Conservation (phyloP, 2,888 invertebrate species). For the Mythimna pallens region DNA sequence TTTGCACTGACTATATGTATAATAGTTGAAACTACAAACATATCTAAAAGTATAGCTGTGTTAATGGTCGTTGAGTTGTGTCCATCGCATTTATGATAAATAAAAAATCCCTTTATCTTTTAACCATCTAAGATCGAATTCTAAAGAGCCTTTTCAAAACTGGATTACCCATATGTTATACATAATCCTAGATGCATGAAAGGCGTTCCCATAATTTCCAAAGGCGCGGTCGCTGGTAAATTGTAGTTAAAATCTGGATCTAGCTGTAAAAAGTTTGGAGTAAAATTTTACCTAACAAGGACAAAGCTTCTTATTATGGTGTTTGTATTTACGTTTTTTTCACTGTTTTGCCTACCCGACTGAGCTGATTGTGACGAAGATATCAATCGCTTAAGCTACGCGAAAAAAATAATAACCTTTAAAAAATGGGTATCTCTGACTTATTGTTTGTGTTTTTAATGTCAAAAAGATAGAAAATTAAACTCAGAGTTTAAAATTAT, state of each 20-base stretch:
- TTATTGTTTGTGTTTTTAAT: no score
- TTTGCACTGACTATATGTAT: not conserved
- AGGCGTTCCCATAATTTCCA: not conserved
- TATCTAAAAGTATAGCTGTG: no score
- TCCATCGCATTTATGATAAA: no score
- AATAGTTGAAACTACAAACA: not conserved
- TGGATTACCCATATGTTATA: not conserved
- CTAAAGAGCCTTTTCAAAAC: conserved; percentile 12
- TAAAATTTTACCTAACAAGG: not conserved
- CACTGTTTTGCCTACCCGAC: not conserved
- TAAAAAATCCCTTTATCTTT: not conserved
- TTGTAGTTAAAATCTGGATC: not conserved
- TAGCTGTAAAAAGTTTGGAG: not conserved
- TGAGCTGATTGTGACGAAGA: not conserved
- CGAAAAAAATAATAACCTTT: no score
- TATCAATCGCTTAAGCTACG: not conserved
- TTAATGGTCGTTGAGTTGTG: no score
- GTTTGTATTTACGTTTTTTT: not conserved
- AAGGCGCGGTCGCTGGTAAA: not conserved
- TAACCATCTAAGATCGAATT: not conserved
- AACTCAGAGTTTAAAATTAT: no score
- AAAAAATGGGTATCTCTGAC: no score
- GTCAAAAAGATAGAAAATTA: no score
- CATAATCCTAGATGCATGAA: not conserved
- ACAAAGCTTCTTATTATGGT: not conserved